Base-by-base conservation (phyloP, 2,888 invertebrate genomes). In the Ochropacha duplaris region DNA sequence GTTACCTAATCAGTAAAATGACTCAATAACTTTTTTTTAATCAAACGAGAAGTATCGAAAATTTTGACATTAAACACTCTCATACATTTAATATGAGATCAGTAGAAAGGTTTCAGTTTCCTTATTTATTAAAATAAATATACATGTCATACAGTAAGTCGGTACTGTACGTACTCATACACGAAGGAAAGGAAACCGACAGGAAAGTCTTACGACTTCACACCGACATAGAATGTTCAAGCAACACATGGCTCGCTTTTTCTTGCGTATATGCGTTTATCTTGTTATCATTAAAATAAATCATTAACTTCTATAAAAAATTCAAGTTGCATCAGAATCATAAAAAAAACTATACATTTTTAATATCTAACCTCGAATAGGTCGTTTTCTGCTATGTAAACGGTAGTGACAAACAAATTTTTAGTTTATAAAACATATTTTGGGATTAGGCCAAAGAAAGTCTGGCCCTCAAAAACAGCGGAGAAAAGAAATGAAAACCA, bases 121-220 rank as follows among this genome's bases (percentile, higher is more conserved):
- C n/a, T n/a, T n/a, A n/a, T n/a, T n/a, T n/a, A n/a, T 69, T 58
- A 61, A 67, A 65, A 60, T 63, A 60, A n/a, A 65, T 57, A 54
- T 50, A 61, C 12, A 31, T 31, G 31, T 31, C 31, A 31, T 31
- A 12, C 12, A 31, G 31, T 31, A 31, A 31, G 31, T 31, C 31
- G 12, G 31, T 31, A 31, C 31, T 31, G 31, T 31, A 28, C 26
- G 8, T 28, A 28, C 28, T 28, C 28, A 9, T 6, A 28, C 28
- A 28, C 28, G 9, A 9, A 31, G 31, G 50, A 39, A 54, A 59
- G 52, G 54, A 59, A 59, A 56, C 49, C 24, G 9, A 44, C 16
- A 44, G 44, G 44, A 54, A 44, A 44, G 39, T 39, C 26, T 44
- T 22, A 52, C 12, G 19, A 52, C 31, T 50, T 26, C 26, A 26